A percentile compares a stretch with the other conserved stretches of the same genome.
These are phyloP conservation scores for Ceratothoa steindachneri DNA, from an alignment of 2,888 invertebrate species.

Conservation along the genomic window DNA sequence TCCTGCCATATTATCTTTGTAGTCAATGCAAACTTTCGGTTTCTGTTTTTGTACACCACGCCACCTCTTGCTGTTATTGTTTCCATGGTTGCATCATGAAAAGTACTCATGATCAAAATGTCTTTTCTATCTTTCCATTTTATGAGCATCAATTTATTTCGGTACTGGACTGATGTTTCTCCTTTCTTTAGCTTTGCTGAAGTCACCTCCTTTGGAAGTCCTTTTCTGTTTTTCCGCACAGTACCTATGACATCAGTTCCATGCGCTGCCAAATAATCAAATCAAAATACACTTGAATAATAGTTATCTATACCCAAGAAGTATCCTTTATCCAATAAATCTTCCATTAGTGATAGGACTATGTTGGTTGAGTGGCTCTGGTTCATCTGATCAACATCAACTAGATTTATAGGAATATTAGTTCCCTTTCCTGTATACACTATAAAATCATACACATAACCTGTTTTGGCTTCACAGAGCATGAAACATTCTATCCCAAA, in stretches of 20 bases:
- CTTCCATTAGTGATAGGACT: slow-evolving; percentile 9
- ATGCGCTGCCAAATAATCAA: not conserved
- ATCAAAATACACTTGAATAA: not conserved
- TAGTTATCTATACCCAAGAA: not conserved
- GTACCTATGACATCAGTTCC: slow-evolving; percentile 6
- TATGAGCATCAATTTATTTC: not conserved
- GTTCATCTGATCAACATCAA: not conserved
- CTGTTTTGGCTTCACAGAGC: slow-evolving; percentile 15
- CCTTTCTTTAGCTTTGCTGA: slow-evolving; percentile 11
- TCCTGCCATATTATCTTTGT: slow-evolving; percentile 13
- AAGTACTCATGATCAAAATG: slow-evolving; percentile 1
- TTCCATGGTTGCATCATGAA: slow-evolving; percentile 12
- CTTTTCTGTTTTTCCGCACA: slow-evolving; percentile 11
- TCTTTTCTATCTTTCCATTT: slow-evolving; percentile 8
- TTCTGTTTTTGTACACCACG: not conserved
- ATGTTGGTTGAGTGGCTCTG: not conserved
- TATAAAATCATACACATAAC: slow-evolving; percentile 4
- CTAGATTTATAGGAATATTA: not conserved
- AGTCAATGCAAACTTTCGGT: not conserved
- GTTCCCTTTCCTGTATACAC: slow-evolving; percentile 10
- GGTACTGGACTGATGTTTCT: not conserved
- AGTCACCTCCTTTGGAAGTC: slow-evolving; percentile 10
- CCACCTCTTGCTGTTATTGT: not conserved
- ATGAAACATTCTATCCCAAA: slow-evolving; percentile 15
- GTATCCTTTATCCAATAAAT: slow-evolving; percentile 14